phyloP scores from a whole-genome alignment of 2,113 vertebrate species.

The Apus apus region DNA sequence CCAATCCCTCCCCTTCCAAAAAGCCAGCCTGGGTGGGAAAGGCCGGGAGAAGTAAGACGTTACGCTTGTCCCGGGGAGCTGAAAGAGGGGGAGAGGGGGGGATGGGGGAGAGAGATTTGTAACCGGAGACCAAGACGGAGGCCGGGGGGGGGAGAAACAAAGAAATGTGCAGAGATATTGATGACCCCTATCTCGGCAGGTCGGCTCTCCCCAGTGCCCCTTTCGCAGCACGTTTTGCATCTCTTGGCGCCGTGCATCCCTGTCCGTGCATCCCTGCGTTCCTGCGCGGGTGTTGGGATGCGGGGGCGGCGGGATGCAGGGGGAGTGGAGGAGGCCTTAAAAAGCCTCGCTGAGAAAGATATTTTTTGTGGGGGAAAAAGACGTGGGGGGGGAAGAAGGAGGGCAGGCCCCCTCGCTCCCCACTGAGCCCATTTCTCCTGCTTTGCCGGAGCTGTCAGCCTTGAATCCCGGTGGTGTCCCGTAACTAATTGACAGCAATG shows the following conservation, averaged over 20 bases:
- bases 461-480: constrained; percentile 85
- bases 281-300: background rate
- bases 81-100: background rate
- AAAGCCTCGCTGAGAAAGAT: constrained; percentile 81
- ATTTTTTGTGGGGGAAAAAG: constrained; percentile 76
- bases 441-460: constrained; percentile 83
- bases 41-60: constrained; percentile 26
- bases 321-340: constrained; percentile 9
- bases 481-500: constrained; percentile 89
- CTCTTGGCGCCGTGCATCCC: background rate
- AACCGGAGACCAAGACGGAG: too few relatives aligned
- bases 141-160: background rate
- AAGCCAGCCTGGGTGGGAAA: constrained; percentile 28
- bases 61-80: background rate
- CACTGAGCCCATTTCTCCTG: constrained; percentile 85
- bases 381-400: constrained; percentile 42
- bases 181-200: background rate
- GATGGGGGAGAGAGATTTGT: background rate
- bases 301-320: background rate
- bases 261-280: background rate
- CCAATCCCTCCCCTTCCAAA: background rate
- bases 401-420: constrained; percentile 78
- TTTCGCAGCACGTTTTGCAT: constrained; percentile 38
- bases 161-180: background rate
- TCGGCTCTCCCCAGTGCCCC: background rate